Base-by-base conservation (phyloP, 1,140 invertebrate genomes). In the Trypoxylus dichotomus region DNA sequence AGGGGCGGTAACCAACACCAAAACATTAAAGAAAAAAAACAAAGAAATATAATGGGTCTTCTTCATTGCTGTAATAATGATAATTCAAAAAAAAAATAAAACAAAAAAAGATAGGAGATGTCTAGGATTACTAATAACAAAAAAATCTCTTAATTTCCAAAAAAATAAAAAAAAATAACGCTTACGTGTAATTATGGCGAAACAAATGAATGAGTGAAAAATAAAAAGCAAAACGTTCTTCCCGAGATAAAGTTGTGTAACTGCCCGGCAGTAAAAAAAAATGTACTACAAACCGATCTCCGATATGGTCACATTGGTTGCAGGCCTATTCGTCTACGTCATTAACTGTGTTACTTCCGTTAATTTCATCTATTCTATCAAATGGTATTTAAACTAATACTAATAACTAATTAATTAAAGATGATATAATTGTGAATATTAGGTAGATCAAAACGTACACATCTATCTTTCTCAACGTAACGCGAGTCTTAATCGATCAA, bases 291-390 rank as follows among this genome's bases (percentile, higher is more conserved):
- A 68, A 29, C n/a, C n/a, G 13, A 27, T 37, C 32, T 37, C 32
- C 32, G 71, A 72, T 21, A 25, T 7, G 21, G 11, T 24, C 19
- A 60, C 75, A 29, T n/a, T 47, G 37, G 54, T 73, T 19, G 77
- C 77, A 78, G 77, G 77, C 77, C 77, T 79, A 79, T 54, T 77
- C 60, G 24, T 68, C 21, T 68, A 68, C 27, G 60, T 27, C 60
- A 27, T 68, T 85, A 85, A 84, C 83, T 84, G 83, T 85, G 85
- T 85, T 86, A 86, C 84, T 84, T 84, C 32, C 84, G 82, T 84
- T 86, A 82, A 79, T n/a, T n/a, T n/a, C 82, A 83, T 80, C 83
- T 78, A 83, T n/a, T 68, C 60, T 29, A 68, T 68, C 24, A 68
- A 68, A 27, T 21, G 47, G 47, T n/a, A 58, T 8, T 19, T 63